Base-by-base conservation (phyloP, 1,140 invertebrate species). In the Geopemphigus sp. region DNA sequence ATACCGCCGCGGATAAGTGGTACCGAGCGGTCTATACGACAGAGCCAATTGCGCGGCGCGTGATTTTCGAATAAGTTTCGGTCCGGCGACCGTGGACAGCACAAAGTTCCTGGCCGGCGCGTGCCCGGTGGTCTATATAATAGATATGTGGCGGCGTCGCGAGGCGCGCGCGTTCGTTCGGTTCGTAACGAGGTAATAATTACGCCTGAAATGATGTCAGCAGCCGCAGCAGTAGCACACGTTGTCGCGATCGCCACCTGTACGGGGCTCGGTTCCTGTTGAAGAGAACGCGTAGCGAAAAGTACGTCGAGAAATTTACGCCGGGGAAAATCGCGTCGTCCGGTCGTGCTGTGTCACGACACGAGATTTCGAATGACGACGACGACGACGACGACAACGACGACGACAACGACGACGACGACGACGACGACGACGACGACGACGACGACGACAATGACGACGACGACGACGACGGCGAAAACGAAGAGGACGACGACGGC, bases 211-310 rank as follows among this genome's bases (percentile, higher is more conserved):
- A 47, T 45, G 45, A 68, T 68, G 66, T 68, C 14, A 68, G 32
- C 32, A 39, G 32, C 32, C 3, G 32, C 32, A 39, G 32, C 32
- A 39, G 32, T 8, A 39, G 19, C 45, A 17, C 66, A 50, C 66
- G 66, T 50, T 68, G 1, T 68, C 39, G 24, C 45, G 45, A 68
- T 26, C 22, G 32, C 8, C 32, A 39, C 32, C 32, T 39, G 32
- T 39, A 68, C 45, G 22, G 66, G 66, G 50, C 66, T 68, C 22
- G 45, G 47, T 50, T 68, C 66, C 39, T 68, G 66, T 39, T 39
- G 32, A 39, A 39, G 32, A 8, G 3, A 39, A 39, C 47, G 26
- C 22, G 47, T 17, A 5, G 39, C 45, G 47, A 50, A 70, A 70
- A 70, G 24, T 45, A 53, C 47, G 14, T 47, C 19, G 50, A 53